Conservation (phyloP, 1,140 invertebrate genomes). For the Chrysopa pallens region DNA sequence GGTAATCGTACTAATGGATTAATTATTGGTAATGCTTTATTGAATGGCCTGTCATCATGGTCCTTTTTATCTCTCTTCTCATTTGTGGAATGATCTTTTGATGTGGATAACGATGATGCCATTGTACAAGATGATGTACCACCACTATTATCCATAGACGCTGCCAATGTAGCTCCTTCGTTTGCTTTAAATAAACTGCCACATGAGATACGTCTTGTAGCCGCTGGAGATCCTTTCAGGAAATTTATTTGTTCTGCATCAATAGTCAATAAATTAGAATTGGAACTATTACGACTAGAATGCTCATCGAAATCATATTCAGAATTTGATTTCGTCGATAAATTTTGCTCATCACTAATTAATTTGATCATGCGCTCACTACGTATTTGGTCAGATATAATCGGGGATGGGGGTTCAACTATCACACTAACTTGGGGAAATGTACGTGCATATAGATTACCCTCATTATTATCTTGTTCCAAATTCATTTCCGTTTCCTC, state of each 20-base stretch:
- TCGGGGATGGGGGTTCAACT: slow-evolving; percentile 49
- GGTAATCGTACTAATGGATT: slow-evolving; percentile 73
- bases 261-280: slow-evolving; percentile 36
- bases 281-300: slow-evolving; percentile 21
- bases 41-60: slow-evolving; percentile 29
- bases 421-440: slow-evolving; percentile 47
- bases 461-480: slow-evolving; percentile 2
- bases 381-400: slow-evolving; percentile 22
- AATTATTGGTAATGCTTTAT: slow-evolving; percentile 67
- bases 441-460: slow-evolving; percentile 8
- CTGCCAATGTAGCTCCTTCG: slow-evolving; percentile 33
- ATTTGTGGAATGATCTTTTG: slow-evolving; percentile 18
- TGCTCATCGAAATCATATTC: slow-evolving; percentile 2
- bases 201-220: slow-evolving; percentile 56
- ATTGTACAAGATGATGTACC: slow-evolving; percentile 11
- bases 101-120: slow-evolving; percentile 14
- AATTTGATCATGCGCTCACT: slow-evolving; percentile 26
- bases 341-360: not conserved
- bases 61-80: slow-evolving; percentile 19
- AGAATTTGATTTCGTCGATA: not conserved
- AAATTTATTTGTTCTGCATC: slow-evolving; percentile 37
- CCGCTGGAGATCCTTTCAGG: slow-evolving; percentile 47
- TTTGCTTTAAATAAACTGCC: slow-evolving; percentile 53
- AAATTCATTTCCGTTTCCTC: slow-evolving; percentile 12
- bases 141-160: slow-evolving; percentile 32